Percentiles rank a stretch among this genome's conserved stretches.
Conservation (phyloP, 2,797 vertebrate genomes). For the Caiman crocodilus region DNA sequence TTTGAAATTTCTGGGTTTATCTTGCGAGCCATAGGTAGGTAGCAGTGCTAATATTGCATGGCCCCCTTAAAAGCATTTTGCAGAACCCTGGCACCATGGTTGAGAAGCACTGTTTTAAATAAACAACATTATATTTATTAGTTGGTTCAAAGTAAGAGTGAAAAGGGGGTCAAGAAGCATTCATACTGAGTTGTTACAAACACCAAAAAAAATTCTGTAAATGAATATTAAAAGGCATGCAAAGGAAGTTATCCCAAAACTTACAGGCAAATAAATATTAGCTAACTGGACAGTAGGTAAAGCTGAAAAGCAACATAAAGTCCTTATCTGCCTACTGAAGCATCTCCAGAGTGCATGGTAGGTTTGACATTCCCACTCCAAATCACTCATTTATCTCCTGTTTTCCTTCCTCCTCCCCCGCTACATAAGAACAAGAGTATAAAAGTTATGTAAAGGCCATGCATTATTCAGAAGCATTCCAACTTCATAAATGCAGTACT, state of each 20-base stretch:
- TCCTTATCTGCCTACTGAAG: rapidly evolving
- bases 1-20: no score
- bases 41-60: no score
- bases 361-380: not conserved
- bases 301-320: slow-evolving; percentile 1
- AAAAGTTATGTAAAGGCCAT: not conserved
- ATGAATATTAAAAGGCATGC: slow-evolving; percentile 66
- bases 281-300: not conserved
- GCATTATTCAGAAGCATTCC: slow-evolving; percentile 49
- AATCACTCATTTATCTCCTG: not conserved
- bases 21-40: no score
- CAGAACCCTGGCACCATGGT: no score
- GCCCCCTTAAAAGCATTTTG: no score
- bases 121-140: not conserved
- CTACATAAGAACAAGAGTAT: not conserved
- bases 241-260: not conserved
- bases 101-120: not conserved
- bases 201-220: slow-evolving; percentile 35
- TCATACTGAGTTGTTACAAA: slow-evolving; percentile 15
- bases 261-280: slow-evolving; percentile 6
- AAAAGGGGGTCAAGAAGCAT: not conserved
- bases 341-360: not conserved
- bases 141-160: slow-evolving; percentile 26
- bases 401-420: not conserved
- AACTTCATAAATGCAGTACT: not conserved